Percentiles rank a stretch among this genome's conserved stretches.
Evolutionary conservation across 2,797 vertebrate genomes (phyloP).

Genomic region (Pipistrellus pipistrellus): DNA sequence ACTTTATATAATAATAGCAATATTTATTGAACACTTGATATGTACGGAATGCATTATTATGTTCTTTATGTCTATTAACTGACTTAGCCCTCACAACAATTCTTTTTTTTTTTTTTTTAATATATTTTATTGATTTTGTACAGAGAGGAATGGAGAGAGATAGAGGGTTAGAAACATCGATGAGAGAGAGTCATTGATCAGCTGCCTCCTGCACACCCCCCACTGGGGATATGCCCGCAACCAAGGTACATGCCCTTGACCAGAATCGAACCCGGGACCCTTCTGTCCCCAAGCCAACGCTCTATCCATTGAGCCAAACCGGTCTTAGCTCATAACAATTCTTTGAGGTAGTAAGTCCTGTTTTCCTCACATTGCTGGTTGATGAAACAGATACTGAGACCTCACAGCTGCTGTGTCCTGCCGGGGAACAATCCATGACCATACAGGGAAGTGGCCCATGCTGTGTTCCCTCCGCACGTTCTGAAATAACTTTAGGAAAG

Average conservation of each 20-base stretch:
- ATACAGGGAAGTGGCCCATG: background rate
- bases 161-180: no score
- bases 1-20: background rate
- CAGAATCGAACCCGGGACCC: no score
- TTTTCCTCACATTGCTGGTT: background rate
- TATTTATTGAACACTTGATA: background rate
- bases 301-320: no score
- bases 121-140: no score
- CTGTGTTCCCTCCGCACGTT: background rate
- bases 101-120: no score
- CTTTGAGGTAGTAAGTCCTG: background rate
- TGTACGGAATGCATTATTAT: background rate
- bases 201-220: no score
- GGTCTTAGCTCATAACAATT: background rate
- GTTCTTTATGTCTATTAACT: background rate
- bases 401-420: background rate
- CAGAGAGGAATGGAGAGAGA: no score
- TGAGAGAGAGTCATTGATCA: no score
- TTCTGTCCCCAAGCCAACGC: no score
- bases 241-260: no score
- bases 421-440: background rate
- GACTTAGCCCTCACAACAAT: background rate
- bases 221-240: no score
- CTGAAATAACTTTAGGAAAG: background rate
- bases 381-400: background rate